phyloP scores from a whole-genome alignment of 2,888 invertebrate genomes.

The Lacanobia oleracea region DNA sequence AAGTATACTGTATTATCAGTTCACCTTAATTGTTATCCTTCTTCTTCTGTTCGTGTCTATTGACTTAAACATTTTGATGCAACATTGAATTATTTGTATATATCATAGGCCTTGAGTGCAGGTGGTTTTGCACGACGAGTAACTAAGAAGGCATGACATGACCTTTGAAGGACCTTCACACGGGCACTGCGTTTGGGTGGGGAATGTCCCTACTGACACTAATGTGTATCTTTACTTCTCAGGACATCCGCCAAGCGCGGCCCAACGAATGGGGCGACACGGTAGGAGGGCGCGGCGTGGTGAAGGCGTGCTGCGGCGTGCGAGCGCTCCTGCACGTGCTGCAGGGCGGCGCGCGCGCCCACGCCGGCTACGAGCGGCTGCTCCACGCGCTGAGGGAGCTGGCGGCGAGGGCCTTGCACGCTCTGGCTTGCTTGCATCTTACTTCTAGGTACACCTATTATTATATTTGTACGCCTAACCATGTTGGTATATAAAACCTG shows the following conservation, averaged over 20 bases:
- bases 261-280: slow-evolving; percentile 76
- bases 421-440: slow-evolving; percentile 72
- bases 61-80: no score
- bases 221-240: background rate
- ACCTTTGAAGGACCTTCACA: no score
- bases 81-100: no score
- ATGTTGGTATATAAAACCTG: no score
- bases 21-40: background rate
- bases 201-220: no score
- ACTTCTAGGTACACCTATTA: slow-evolving; percentile 51
- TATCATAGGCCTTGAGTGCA: no score
- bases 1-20: no score
- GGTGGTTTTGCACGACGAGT: no score
- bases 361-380: slow-evolving; percentile 70
- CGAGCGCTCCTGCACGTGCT: slow-evolving; percentile 69
- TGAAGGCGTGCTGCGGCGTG: slow-evolving; percentile 69
- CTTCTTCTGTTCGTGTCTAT: background rate
- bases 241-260: slow-evolving; percentile 77
- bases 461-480: no score
- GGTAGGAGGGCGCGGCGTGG: slow-evolving; percentile 73
- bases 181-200: no score
- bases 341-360: slow-evolving; percentile 60
- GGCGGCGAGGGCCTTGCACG: slow-evolving; percentile 66
- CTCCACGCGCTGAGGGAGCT: slow-evolving; percentile 61
- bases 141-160: no score